These are phyloP conservation scores for Megalurothrips usitatus DNA, from an alignment of 2,888 invertebrate species.

Conservation along the genomic window DNA sequence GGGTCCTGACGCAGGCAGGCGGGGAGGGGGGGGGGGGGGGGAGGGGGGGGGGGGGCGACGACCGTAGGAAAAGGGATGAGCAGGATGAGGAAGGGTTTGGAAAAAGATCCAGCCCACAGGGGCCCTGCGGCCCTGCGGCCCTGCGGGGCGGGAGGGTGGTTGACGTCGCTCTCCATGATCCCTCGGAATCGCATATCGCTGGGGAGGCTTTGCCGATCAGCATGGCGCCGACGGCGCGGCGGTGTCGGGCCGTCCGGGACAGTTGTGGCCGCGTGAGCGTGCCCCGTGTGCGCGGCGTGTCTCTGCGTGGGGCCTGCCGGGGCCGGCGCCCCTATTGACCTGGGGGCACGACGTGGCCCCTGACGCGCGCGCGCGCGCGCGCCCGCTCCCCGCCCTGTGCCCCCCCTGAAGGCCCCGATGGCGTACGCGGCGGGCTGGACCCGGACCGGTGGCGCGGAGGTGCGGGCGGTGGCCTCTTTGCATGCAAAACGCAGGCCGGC, in stretches of 20 bases:
- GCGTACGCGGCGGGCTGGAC: background rate
- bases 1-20: background rate
- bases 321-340: background rate
- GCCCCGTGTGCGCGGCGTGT: background rate
- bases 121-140: too few species aligned
- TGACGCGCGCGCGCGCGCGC: background rate
- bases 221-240: background rate
- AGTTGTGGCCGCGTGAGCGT: background rate
- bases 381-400: background rate
- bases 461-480: background rate
- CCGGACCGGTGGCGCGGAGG: background rate
- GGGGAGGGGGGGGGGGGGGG: background rate
- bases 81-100: too few species aligned
- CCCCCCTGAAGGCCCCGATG: too few species aligned
- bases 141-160: background rate
- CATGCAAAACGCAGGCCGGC: too few species aligned
- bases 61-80: too few species aligned
- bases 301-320: background rate
- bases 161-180: background rate
- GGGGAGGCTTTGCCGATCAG: background rate
- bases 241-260: background rate
- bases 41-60: background rate
- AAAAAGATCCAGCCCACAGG: too few species aligned
- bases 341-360: background rate
- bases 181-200: background rate